Conservation (phyloP, 1,140 invertebrate genomes). For the fruit fly (Drosophila melanogaster) region Release_6_plus_ISO1_MT NT_033779.5:17075001-17075500, state of each 20-base stretch:
- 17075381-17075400: too few species aligned
- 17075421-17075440: background rate
- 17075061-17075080: conserved; percentile 69
- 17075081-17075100: conserved; percentile 49
- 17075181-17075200: conserved; percentile 56
- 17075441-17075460: conserved; percentile 32
- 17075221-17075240: conserved; percentile 1
- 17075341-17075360: too few species aligned
- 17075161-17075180: conserved; percentile 63
- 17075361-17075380: too few species aligned
- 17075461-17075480: background rate
- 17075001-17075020: conserved; percentile 50
- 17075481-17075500: background rate
- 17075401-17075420: background rate
- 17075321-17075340: too few species aligned
- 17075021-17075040: conserved; percentile 41
- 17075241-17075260: conserved; percentile 32
- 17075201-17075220: conserved; percentile 43
- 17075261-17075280: conserved; percentile 31
- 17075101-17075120: conserved; percentile 59
- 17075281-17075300: background rate
- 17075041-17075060: conserved; percentile 4
- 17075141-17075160: conserved; percentile 72
- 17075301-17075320: background rate
- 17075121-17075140: conserved; percentile 49